Evolutionary conservation across 2,113 vertebrate genomes (phyloP), one percentile per base, ranked within the genome.

Genomic region (Scortum barcoo): DNA sequence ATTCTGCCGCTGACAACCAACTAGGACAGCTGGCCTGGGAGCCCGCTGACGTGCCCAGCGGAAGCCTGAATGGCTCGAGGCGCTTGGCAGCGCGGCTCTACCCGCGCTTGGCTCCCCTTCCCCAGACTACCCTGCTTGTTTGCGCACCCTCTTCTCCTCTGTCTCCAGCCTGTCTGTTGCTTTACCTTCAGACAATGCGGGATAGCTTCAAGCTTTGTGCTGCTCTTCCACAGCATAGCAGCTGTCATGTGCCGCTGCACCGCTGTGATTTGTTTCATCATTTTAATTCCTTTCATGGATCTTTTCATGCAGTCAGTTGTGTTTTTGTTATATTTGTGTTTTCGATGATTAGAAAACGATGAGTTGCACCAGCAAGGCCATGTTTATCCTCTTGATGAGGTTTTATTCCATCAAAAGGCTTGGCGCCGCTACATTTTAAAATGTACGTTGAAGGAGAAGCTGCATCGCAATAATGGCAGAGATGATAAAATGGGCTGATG

Each of bases 1-100:
- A 73, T 83, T 85, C 70, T 77, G 65, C 69, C 82, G 70, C 76
- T 83, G 42, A 16, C 78, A 62, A 79, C 77, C 81, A 81, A 86
- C 78, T 77, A 87, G 86, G 87, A 91, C 88, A 92, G 89, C 88
- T 91, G 92, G 85, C 82, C 89, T 81, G 86, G 86, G 89, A 92
- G 76, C 57, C 71, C 17, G 60, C 13, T 33, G 81, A 82, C 60
- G 80, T 81, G 74, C 89, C 86, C 91, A 76, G 48, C 10, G 78
- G 82, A 86, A 72, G 84, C 44, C 67, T 81, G 77, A 61, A 57
- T 83, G 36, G 85, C 87, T 91, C 78, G 2, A 67, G 86, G 91
- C 87, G 22, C 75, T 88, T 90, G 90, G 91, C 90, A 91, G 48
- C 3, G 33, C n/a, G 13, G 78, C 72, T 46, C 80, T 69, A 53